A percentile compares a stretch with the other conserved stretches of the same genome.
These are phyloP conservation scores for Dendrocopos noguchii DNA, from an alignment of 2,113 vertebrate species.

Conservation along the genomic window DNA sequence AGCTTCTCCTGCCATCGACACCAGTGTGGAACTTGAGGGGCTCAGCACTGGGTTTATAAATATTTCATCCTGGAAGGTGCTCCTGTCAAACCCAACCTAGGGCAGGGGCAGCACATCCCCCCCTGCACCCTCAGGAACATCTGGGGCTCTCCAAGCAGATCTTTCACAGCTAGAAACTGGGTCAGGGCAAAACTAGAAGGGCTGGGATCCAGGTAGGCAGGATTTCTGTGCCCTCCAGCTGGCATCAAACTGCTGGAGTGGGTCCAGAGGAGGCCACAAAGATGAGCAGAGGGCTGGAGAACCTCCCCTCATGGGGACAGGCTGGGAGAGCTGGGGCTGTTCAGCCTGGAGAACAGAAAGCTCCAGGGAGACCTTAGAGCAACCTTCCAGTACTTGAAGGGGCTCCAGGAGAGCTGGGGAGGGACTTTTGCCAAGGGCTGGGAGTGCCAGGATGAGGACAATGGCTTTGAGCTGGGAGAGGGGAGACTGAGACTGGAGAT, in stretches of 20 bases:
- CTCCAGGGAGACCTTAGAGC: too few relatives aligned
- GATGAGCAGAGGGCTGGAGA: too few relatives aligned
- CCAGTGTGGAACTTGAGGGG: background rate
- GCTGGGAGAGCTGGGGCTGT: too few relatives aligned
- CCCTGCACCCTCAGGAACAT: background rate
- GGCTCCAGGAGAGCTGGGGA: too few relatives aligned
- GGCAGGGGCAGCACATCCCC: background rate
- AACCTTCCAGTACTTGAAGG: too few relatives aligned
- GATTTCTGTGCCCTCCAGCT: background rate
- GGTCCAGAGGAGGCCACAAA: too few relatives aligned
- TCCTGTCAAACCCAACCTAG: fast-evolving
- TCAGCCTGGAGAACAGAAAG: too few relatives aligned
- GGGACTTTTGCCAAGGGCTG: too few relatives aligned
- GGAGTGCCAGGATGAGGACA: too few relatives aligned
- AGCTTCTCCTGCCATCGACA: background rate
- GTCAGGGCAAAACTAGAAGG: background rate
- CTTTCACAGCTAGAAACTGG: background rate
- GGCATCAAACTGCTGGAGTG: background rate
- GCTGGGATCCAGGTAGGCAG: fast-evolving
- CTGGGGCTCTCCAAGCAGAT: background rate
- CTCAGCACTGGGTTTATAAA: background rate
- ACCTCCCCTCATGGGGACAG: too few relatives aligned
- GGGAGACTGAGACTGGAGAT: too few relatives aligned
- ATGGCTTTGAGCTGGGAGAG: too few relatives aligned
- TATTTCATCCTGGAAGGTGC: background rate